Base-by-base conservation (phyloP, 2,113 vertebrate genomes). In the Agapornis roseicollis region DNA sequence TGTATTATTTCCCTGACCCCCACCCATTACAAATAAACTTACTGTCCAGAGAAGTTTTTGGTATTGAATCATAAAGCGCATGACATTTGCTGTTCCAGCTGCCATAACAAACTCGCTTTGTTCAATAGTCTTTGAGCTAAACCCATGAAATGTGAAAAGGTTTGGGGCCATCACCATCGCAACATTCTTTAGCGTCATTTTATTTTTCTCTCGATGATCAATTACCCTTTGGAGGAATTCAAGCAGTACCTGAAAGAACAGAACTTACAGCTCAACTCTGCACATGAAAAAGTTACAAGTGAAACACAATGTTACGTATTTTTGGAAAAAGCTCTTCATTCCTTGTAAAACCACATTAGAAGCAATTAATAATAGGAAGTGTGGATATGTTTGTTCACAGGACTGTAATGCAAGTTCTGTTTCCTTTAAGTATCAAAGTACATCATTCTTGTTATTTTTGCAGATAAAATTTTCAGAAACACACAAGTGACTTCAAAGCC, bases 101-200 rank as follows among this genome's bases (percentile, higher is more conserved):
- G 99, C 99, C 99, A 99, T 99, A 79, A 95, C 97, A 90, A 99
- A 98, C 96, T 99, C 98, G 89, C 97, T 98, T 90, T 99, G 98
- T 76, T 99, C 99, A 0, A 96, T 98, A 55, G 97, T 89, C 97
- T 99, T 99, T 72, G 98, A 97, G 82, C 98, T 97, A 78, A 98
- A 95, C 5, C 98, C 97, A 72, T 98, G 99, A 93, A 98, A 99
- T 39, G 99, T 99, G 98, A 99, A 99, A 97, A 99, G 98, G 97
- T 99, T 99, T n/a, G 99, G 99, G 15, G 99, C 99, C 99, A 99
- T 99, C 93, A 99, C 98, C 97, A 99, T 98, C 0, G 99, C 98
- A n/a, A 99, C 98, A 17, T 99, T 99, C 95, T 99, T 99, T 52
- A 99, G 90, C 0, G 98, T 99, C 99, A 99, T 99, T 97, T 99